Evolutionary conservation across 2,888 invertebrate genomes (phyloP).

Genomic region (Stenurella melanura): DNA sequence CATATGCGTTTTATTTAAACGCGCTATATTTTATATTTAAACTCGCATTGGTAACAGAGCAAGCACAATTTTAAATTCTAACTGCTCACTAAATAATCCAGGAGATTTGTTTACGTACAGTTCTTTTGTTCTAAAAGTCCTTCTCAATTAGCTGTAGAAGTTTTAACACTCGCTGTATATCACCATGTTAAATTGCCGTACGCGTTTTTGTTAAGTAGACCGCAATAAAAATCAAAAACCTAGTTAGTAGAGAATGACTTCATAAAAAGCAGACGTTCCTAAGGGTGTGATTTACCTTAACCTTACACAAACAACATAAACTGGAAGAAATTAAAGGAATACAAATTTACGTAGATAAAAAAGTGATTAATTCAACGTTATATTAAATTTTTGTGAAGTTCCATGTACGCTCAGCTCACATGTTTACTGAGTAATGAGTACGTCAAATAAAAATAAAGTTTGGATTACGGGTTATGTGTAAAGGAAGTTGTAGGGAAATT

Average conservation of each 20-base stretch:
- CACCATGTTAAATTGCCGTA: too few species aligned
- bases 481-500: neutral
- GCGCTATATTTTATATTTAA: too few species aligned
- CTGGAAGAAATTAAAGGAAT: neutral
- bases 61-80: too few species aligned
- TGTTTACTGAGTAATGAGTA: neutral
- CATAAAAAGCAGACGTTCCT: neutral
- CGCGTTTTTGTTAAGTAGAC: neutral
- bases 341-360: neutral
- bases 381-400: neutral
- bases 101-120: too few species aligned
- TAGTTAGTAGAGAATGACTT: neutral
- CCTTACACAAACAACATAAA: neutral
- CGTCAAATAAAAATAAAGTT: neutral
- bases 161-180: too few species aligned
- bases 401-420: neutral
- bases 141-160: too few species aligned
- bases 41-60: too few species aligned
- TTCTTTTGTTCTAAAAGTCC: too few species aligned
- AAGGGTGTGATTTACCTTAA: neutral
- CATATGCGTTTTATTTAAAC: too few species aligned
- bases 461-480: neutral
- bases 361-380: neutral
- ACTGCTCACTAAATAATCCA: too few species aligned
- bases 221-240: neutral